A percentile compares a stretch with the other conserved stretches of the same genome.
These are phyloP conservation scores for Podilymbus podiceps DNA, from an alignment of 2,113 vertebrate species.

Conservation along the genomic window DNA sequence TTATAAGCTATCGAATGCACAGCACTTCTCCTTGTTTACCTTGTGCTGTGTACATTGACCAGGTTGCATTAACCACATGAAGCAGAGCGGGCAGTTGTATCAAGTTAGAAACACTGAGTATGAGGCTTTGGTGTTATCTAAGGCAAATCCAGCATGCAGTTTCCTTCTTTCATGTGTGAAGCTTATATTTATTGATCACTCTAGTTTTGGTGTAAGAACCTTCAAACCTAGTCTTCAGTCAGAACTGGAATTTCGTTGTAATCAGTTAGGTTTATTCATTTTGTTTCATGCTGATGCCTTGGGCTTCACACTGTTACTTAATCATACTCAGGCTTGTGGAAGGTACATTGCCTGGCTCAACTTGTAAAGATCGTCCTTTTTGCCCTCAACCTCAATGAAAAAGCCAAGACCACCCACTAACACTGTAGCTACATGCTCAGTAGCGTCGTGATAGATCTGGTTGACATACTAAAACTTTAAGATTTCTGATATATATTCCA, in stretches of 20 bases:
- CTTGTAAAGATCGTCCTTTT: neutral
- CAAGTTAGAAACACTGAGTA: neutral
- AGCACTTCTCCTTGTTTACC: neutral
- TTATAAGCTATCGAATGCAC: neutral
- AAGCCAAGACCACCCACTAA: neutral
- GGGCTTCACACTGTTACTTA: neutral
- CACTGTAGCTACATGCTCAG: neutral
- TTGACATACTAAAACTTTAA: neutral
- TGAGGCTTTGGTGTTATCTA: neutral
- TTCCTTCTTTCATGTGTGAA: neutral
- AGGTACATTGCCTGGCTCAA: accelerated
- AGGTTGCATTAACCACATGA: neutral
- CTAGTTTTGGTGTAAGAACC: neutral
- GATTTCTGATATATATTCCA: neutral
- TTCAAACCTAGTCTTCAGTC: neutral
- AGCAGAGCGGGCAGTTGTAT: neutral
- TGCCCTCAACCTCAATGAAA: neutral
- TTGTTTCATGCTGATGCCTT: neutral
- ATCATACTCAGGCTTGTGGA: neutral
- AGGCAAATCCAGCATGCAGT: neutral
- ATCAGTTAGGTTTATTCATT: neutral
- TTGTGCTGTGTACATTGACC: neutral
- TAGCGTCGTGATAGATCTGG: neutral
- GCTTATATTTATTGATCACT: neutral
- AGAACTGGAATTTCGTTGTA: neutral